Evolutionary conservation across 2,888 invertebrate genomes (phyloP).

Genomic region (Trissolcus japonicus): DNA sequence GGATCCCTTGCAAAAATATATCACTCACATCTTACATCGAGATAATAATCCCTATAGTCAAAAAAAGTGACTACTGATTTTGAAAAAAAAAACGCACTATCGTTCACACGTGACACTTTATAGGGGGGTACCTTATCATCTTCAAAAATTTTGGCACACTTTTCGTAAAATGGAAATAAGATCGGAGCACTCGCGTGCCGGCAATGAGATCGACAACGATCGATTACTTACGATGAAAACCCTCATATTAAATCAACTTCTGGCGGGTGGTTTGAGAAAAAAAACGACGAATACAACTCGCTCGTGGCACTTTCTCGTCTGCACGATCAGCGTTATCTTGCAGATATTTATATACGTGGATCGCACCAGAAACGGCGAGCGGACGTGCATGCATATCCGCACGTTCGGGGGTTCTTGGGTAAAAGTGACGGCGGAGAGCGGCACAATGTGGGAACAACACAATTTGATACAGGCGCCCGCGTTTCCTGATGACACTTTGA

Average conservation of each 20-base stretch:
- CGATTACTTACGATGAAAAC: slow-evolving; percentile 46
- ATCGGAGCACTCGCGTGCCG: no score
- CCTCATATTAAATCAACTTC: slow-evolving; percentile 53
- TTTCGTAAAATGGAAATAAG: no score
- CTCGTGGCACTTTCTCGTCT: slow-evolving; percentile 66
- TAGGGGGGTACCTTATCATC: no score
- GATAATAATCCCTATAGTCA: no score
- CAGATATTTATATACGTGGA: slow-evolving; percentile 64
- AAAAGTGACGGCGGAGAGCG: slow-evolving; percentile 41
- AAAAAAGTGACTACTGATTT: no score
- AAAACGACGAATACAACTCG: slow-evolving; percentile 48
- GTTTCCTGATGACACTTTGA: slow-evolving; percentile 17
- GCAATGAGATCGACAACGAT: no score
- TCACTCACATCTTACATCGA: no score
- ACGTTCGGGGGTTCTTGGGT: slow-evolving; percentile 55
- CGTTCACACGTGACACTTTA: no score
- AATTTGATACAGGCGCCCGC: slow-evolving; percentile 13
- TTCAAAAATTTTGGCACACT: no score
- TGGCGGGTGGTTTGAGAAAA: slow-evolving; percentile 22
- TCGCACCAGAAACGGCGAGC: slow-evolving; percentile 53
- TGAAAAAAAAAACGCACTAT: no score
- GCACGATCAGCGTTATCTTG: slow-evolving; percentile 62
- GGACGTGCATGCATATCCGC: slow-evolving; percentile 56
- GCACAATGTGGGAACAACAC: slow-evolving; percentile 18
- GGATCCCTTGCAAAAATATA: no score